Evolutionary conservation across 2,888 invertebrate species (phyloP), one percentile per base, ranked within the genome.

Genomic region (Liodrosophila aerea): DNA sequence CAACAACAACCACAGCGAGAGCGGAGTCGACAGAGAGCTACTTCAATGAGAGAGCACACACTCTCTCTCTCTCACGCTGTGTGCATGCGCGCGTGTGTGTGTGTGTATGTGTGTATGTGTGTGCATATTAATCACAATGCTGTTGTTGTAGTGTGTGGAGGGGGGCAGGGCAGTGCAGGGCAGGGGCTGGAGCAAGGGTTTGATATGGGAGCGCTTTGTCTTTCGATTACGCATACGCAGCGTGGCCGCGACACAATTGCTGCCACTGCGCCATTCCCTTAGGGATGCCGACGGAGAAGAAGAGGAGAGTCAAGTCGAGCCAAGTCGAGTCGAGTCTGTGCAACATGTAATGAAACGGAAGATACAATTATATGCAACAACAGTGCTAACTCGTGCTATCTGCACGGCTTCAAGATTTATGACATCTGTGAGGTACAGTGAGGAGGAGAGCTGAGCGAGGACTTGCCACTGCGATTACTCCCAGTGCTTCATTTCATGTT

Each of bases 281-380:
- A n/a, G n/a, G n/a, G n/a, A n/a, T n/a, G 51, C 45, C 46, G 7
- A n/a, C 31, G 15, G 18, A n/a, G n/a, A n/a, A n/a, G n/a, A n/a
- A n/a, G n/a, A n/a, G n/a, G n/a, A n/a, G n/a, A n/a, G n/a, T n/a
- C n/a, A n/a, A n/a, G n/a, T n/a, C n/a, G n/a, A 5, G 36, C 52
- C 41, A 30, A n/a, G n/a, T 40, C 34, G 33, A 34, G 29, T 27
- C 27, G 16, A 12, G 59, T 64, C 58, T 77, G 64, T 72, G 75
- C 57, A 75, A 76, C 78, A 67, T 85, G 73, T 78, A 85, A 86
- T 85, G 74, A 81, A 86, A 85, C 84, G 78, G 83, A 84, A 86
- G 85, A 83, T 86, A 83, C 74, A 86, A 85, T 86, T 83, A 84
- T 34, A 29, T 56, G 50, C 5, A 39, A 16, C 18, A 39, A 16